A percentile compares a stretch with the other conserved stretches of the same genome.
Evolutionary conservation across 2,888 invertebrate genomes (phyloP).

Genomic region (Amorpha juglandis): DNA sequence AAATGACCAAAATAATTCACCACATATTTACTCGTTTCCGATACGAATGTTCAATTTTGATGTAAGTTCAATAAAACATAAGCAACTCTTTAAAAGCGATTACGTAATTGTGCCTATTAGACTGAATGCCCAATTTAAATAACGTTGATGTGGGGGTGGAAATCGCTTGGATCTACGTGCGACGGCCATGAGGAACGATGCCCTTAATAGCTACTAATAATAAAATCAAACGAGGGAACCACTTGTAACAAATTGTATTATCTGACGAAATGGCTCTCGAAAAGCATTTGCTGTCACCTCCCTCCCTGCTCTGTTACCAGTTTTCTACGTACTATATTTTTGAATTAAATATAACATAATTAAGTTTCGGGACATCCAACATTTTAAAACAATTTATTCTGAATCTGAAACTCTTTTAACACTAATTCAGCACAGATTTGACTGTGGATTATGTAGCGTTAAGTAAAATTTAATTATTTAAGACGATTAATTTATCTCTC

Average conservation of each 20-base stretch:
- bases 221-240: constrained; percentile 72
- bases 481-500: not conserved
- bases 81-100: constrained; percentile 49
- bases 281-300: constrained; percentile 48
- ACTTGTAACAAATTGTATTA: constrained; percentile 76
- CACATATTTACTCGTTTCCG: not conserved
- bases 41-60: not conserved
- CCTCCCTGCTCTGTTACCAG: not conserved
- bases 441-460: not conserved
- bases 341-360: not conserved
- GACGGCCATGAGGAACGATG: constrained; percentile 48
- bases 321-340: not conserved
- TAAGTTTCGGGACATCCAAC: not conserved
- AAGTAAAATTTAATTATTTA: constrained; percentile 6
- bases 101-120: constrained; percentile 65
- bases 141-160: constrained; percentile 49
- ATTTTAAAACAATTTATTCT: not conserved
- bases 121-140: constrained; percentile 68
- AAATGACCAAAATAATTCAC: not conserved
- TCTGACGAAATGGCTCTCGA: constrained; percentile 64
- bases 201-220: constrained; percentile 68
- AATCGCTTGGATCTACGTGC: constrained; percentile 54
- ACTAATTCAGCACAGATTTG: not conserved
- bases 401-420: not conserved
- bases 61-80: constrained; percentile 1